These are phyloP conservation scores for Neuroterus valhalla DNA, from an alignment of 1,140 invertebrate species.

Conservation along the genomic window DNA sequence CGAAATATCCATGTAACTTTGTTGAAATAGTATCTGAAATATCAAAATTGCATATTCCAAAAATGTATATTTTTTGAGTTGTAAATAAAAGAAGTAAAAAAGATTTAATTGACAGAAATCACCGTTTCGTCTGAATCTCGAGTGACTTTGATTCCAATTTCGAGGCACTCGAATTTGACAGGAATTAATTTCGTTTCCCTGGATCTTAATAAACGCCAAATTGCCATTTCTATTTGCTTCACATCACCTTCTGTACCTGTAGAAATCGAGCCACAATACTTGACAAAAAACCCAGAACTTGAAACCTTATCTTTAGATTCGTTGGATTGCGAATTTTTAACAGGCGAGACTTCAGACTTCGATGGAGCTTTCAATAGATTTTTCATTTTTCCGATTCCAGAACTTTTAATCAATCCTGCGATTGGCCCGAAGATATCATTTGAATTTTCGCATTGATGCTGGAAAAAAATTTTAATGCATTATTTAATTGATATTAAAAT, in stretches of 20 bases:
- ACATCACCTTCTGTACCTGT: constrained; percentile 75
- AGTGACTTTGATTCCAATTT: constrained; percentile 75
- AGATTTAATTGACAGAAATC: constrained; percentile 35
- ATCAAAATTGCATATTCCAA: neutral
- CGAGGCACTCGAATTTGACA: constrained; percentile 75
- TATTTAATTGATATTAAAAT: constrained; percentile 31
- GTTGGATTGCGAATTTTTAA: constrained; percentile 33
- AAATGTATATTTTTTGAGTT: neutral
- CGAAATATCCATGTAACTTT: constrained; percentile 81
- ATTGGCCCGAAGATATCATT: constrained; percentile 68
- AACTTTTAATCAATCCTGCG: constrained; percentile 59
- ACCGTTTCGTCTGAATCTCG: constrained; percentile 65
- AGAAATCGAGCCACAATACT: constrained; percentile 72
- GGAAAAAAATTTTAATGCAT: constrained; percentile 43
- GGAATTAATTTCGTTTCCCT: constrained; percentile 59
- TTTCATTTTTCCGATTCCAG: constrained; percentile 59
- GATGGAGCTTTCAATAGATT: constrained; percentile 50
- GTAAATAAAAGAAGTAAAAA: neutral
- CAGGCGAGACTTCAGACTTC: constrained; percentile 28
- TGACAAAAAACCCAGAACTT: constrained; percentile 68
- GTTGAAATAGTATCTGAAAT: constrained; percentile 73
- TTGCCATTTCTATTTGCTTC: constrained; percentile 76
- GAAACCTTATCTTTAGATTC: constrained; percentile 43
- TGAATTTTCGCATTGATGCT: constrained; percentile 61
- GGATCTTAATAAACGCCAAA: constrained; percentile 66